Conservation (phyloP, 2,113 vertebrate genomes). For the Anhinga anhinga region DNA sequence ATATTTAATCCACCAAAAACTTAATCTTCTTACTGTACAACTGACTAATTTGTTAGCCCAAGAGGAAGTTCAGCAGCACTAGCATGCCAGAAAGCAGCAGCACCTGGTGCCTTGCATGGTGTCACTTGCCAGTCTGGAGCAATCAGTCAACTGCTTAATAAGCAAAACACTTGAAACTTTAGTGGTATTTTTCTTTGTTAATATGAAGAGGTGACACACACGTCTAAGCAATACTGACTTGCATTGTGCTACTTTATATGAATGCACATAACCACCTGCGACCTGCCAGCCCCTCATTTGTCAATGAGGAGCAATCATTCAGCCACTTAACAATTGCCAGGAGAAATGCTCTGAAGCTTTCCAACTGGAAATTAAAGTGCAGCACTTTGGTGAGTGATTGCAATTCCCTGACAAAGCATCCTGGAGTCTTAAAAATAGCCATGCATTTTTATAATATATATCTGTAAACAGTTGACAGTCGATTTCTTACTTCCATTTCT, state of each 20-base stretch:
- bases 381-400: constrained; percentile 27
- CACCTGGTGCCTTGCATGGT: constrained; percentile 20
- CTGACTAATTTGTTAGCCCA: neutral
- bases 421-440: neutral
- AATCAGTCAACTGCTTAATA: constrained; percentile 71
- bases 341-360: neutral
- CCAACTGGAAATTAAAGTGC: constrained; percentile 20
- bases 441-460: neutral
- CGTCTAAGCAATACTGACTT: neutral
- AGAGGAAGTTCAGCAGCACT: neutral
- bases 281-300: constrained; percentile 50
- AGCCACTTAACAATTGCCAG: constrained; percentile 39
- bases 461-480: constrained; percentile 17
- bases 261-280: constrained; percentile 60
- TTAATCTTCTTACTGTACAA: neutral
- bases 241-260: neutral
- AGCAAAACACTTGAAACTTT: constrained; percentile 60
- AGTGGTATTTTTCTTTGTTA: constrained; percentile 69
- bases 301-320: constrained; percentile 61
- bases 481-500: constrained; percentile 34
- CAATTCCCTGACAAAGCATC: constrained; percentile 21
- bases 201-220: constrained; percentile 24
- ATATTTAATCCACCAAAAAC: neutral
- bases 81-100: neutral
- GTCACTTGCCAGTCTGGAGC: constrained; percentile 59